Evolutionary conservation across 2,888 invertebrate species (phyloP).

Genomic region (Leptogaster cylindrica): DNA sequence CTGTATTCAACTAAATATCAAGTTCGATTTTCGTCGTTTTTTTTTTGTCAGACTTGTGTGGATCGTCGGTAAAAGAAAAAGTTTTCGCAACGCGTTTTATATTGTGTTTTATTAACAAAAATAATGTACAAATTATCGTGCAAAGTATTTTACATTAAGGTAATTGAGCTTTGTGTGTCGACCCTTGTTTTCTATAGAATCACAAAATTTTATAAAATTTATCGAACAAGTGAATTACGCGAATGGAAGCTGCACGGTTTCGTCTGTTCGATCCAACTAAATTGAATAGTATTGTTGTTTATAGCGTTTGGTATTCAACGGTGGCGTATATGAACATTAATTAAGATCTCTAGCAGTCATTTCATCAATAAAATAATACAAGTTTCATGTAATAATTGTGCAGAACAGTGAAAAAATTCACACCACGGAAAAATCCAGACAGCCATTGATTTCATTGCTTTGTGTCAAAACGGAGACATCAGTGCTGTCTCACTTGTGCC

Average conservation of each 20-base stretch:
- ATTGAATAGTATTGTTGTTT: no score
- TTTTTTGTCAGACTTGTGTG: constrained; percentile 9
- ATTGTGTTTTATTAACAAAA: constrained; percentile 20
- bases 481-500: constrained; percentile 3
- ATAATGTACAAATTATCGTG: constrained; percentile 42
- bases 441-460: constrained; percentile 40
- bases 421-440: constrained; percentile 31
- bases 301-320: no score
- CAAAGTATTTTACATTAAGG: constrained; percentile 44
- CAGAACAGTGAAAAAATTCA: constrained; percentile 3
- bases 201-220: no score
- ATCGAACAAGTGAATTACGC: constrained; percentile 31
- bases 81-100: constrained; percentile 15
- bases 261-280: constrained; percentile 13
- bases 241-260: constrained; percentile 9
- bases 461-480: constrained; percentile 30
- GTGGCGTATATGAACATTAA: no score
- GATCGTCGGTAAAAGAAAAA: constrained; percentile 16
- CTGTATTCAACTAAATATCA: background rate
- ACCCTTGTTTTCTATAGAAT: no score
- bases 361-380: no score
- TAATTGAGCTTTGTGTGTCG: no score
- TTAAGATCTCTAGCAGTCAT: no score
- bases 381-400: no score
- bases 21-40: constrained; percentile 41